A percentile compares a stretch with the other conserved stretches of the same genome.
Evolutionary conservation across 2,797 vertebrate species (phyloP).

Genomic region (Natrix natrix): DNA sequence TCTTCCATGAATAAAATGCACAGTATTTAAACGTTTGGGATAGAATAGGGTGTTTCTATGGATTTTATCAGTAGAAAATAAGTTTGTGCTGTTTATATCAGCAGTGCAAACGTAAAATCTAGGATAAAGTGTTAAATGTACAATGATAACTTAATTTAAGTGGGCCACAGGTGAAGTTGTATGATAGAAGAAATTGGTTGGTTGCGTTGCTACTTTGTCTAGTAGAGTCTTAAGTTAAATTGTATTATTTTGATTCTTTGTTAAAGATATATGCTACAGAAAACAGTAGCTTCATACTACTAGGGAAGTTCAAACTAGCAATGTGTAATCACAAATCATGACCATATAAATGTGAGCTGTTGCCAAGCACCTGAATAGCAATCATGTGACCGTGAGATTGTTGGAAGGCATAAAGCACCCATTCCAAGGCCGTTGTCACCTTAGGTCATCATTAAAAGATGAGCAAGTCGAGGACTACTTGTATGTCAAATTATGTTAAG

Average conservation of each 20-base stretch:
- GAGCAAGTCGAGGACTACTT: background rate
- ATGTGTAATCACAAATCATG: background rate
- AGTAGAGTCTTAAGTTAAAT: background rate
- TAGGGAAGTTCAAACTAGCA: background rate
- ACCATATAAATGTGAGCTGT: background rate
- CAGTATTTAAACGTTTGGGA: constrained; percentile 18
- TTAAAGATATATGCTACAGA: background rate
- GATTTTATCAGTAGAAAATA: constrained; percentile 21
- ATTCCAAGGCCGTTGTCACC: background rate
- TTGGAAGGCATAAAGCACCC: background rate
- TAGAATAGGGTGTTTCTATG: background rate
- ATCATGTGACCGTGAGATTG: background rate
- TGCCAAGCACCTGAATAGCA: background rate
- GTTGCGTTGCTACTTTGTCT: background rate
- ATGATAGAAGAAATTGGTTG: background rate
- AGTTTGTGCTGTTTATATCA: background rate
- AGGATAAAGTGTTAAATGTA: background rate
- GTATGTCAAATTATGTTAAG: background rate
- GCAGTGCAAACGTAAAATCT: constrained; percentile 11
- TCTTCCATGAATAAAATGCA: constrained; percentile 39
- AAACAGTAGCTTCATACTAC: background rate
- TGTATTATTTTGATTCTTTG: background rate
- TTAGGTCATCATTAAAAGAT: background rate
- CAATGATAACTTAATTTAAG: fast-evolving
- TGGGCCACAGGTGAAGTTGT: background rate